Evolutionary conservation across 1,140 invertebrate species (phyloP).

Genomic region (Drosophila sulfurigaster): DNA sequence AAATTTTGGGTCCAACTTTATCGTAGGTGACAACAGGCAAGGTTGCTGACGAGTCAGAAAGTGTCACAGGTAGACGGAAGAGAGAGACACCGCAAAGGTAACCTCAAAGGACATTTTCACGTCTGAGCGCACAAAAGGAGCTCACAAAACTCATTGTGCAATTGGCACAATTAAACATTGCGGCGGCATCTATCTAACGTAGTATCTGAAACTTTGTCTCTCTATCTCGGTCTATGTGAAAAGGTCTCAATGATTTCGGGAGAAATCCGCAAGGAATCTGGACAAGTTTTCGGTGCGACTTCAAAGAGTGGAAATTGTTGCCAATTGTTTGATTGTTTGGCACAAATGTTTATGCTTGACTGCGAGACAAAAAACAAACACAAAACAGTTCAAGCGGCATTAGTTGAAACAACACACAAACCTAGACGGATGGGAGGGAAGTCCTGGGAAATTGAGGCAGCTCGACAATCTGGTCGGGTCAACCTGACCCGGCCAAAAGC

Average conservation of each 20-base stretch:
- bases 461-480: conserved; percentile 5
- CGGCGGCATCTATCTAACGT: conserved; percentile 24
- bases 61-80: conserved; percentile 34
- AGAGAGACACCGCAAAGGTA: conserved; percentile 18
- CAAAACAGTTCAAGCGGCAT: conserved; percentile 13
- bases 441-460: conserved; percentile 31
- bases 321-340: conserved; percentile 80
- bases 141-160: conserved; percentile 65
- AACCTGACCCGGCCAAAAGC: conserved; percentile 29
- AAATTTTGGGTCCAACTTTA: conserved; percentile 34
- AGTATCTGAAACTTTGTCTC: not conserved
- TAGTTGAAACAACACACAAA: conserved; percentile 27
- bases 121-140: conserved; percentile 66
- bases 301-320: conserved; percentile 56
- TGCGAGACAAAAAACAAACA: conserved; percentile 66
- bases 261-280: conserved; percentile 46
- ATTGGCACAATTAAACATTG: conserved; percentile 78
- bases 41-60: conserved; percentile 37
- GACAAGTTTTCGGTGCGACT: conserved; percentile 51
- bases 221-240: not conserved
- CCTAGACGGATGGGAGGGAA: not conserved
- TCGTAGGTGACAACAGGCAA: conserved; percentile 56
- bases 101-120: conserved; percentile 80
- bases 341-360: conserved; percentile 82
- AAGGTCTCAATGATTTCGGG: conserved; percentile 22